Evolutionary conservation across 2,797 vertebrate species (phyloP).

Genomic region (Micrastur ruficollis): DNA sequence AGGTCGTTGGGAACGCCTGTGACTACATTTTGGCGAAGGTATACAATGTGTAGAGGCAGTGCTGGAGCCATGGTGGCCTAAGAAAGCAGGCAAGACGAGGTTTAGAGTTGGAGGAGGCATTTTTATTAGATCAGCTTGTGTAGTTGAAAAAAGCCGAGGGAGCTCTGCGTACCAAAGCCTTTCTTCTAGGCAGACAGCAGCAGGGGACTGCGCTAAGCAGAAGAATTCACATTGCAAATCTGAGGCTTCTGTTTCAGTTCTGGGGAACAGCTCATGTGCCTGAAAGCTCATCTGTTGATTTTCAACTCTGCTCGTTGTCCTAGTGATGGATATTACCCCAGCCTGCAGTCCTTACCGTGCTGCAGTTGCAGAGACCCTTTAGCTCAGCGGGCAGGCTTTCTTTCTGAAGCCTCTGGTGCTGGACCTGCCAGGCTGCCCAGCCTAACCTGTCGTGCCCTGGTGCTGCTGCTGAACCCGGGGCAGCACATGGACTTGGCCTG

Average conservation of each 20-base stretch:
- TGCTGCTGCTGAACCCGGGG: background rate
- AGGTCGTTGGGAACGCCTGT: background rate
- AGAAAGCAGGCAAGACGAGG: background rate
- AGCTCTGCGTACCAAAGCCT: background rate
- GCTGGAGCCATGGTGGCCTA: background rate
- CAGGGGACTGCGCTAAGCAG: background rate
- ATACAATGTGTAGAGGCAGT: background rate
- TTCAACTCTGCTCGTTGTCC: background rate
- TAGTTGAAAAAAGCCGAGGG: background rate
- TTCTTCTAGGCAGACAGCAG: background rate
- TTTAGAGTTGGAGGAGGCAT: background rate
- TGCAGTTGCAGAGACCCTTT: background rate
- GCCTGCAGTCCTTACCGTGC: background rate
- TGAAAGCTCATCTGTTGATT: background rate
- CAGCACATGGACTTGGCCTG: background rate
- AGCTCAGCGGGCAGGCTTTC: background rate
- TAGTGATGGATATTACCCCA: background rate
- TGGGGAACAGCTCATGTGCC: background rate
- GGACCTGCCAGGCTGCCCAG: background rate
- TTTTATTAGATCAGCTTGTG: background rate
- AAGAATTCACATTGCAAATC: background rate
- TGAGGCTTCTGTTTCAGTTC: background rate
- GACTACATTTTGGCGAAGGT: background rate
- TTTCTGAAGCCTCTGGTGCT: background rate
- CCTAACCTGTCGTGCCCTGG: accelerated